Evolutionary conservation across 2,797 vertebrate species (phyloP).

Genomic region (Mormyrus proboscirostris): DNA sequence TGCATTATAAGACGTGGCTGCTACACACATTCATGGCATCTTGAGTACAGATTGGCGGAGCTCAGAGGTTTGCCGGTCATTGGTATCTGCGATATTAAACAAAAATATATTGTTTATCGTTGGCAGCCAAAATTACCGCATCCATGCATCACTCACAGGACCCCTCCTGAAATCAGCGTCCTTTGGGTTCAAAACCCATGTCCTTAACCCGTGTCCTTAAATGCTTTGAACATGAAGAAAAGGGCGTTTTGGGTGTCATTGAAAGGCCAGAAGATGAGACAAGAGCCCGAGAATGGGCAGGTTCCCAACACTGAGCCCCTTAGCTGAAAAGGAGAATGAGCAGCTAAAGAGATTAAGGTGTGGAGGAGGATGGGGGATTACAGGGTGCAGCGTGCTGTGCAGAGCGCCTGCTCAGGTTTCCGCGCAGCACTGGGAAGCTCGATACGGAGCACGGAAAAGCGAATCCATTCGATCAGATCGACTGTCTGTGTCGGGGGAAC

Average conservation of each 20-base stretch:
- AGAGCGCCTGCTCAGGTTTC: background rate
- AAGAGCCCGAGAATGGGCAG: background rate
- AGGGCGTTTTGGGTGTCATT: background rate
- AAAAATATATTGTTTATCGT: background rate
- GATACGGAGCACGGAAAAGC: background rate
- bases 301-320: background rate
- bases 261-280: background rate
- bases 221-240: background rate
- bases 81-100: background rate
- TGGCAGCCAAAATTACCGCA: background rate
- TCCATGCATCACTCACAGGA: background rate
- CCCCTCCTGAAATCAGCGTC: background rate
- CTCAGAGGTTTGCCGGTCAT: background rate
- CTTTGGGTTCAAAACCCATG: background rate
- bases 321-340: background rate
- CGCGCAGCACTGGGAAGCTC: background rate
- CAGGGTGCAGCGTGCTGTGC: background rate
- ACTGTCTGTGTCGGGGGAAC: background rate
- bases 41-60: background rate
- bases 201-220: background rate
- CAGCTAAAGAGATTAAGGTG: slow-evolving; percentile 3
- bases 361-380: background rate
- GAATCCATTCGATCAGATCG: background rate
- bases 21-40: background rate
- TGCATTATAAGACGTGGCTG: background rate